Evolutionary conservation across 2,797 vertebrate genomes (phyloP).

Genomic region (Pachyuromys duprasi): DNA sequence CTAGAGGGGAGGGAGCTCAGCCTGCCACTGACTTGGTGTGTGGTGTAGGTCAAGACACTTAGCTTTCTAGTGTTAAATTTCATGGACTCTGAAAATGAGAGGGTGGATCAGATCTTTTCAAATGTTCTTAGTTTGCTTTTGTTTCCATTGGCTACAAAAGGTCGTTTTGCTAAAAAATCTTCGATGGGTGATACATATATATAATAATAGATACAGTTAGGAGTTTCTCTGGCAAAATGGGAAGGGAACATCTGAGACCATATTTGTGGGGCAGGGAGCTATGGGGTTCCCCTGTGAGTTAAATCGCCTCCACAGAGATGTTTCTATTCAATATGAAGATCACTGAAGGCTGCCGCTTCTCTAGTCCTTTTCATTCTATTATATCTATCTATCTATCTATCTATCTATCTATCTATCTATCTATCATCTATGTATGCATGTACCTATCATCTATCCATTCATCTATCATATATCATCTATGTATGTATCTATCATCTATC

Average conservation of each 20-base stretch:
- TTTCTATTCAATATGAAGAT: not conserved
- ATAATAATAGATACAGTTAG: slow-evolving; percentile 43
- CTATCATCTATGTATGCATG: not conserved
- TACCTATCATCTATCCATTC: not conserved
- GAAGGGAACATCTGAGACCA: not conserved
- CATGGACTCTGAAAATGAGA: slow-evolving; percentile 8
- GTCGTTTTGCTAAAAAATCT: not conserved
- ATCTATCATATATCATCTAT: not conserved
- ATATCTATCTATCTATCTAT: not conserved
- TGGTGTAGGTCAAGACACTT: not conserved
- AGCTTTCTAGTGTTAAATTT: slow-evolving; percentile 22
- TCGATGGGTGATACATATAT: not conserved
- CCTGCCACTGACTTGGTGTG: not conserved
- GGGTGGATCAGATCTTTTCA: slow-evolving; percentile 22
- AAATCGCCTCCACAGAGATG: not conserved
- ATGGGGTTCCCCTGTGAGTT: not conserved
- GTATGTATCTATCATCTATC: not conserved
- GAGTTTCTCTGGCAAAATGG: slow-evolving; percentile 35
- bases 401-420: not conserved
- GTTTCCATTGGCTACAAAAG: not conserved
- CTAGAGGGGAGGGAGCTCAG: not conserved
- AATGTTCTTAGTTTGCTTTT: slow-evolving; percentile 22
- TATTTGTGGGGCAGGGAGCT: too few species aligned
- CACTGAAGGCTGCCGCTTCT: not conserved
- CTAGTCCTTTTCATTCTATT: not conserved